Base-by-base conservation (phyloP, 1,140 invertebrate species). In the Drosophila nasuta region DNA sequence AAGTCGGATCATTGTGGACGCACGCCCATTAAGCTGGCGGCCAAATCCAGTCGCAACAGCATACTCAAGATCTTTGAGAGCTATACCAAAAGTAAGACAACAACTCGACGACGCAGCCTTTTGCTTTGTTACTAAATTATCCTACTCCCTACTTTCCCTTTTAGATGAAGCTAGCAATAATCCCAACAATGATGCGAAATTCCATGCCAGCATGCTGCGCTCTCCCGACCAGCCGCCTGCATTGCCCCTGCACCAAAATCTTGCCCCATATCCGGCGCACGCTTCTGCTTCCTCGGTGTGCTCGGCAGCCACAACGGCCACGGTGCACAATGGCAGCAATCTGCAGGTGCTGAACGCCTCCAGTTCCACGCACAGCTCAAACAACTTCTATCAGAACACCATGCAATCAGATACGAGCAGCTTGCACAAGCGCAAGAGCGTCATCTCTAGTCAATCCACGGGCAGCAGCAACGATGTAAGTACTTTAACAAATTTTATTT, bases 1-100 rank as follows among this genome's bases (percentile, higher is more conserved):
- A 97, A 98, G 91, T 97, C 97, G 0, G 98, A 99, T 93, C 96
- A 97, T 77, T 98, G 97, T 92, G 97, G 98, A 28, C 93, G 94
- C 7, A 94, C 94, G 1, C 94, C 94, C 33, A 94, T 94, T 1
- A 94, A 94, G 77, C 93, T 94, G 58, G 94, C 94, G 25, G 93
- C 94, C 83, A 93, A 94, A 15, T 94, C 94, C 0, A 94, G 94
- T 10, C 94, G 92, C 59, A 92, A 81, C 71, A 92, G 89, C 68
- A 92, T 93, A 13, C 68, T 93, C 5, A 92, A 92, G 66, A 92
- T 93, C 52, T 92, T 93, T 48, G 92, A 93, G 63, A 92, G 77
- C 70, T 92, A 91, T 75, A 83, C 91, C 43, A 93, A 93, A 72
- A 92, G 92, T 93, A 83, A 92, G 79, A 13, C 33, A 7, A 17